Evolutionary conservation across 2,797 vertebrate genomes (phyloP).

Genomic region (Myotis myotis): DNA sequence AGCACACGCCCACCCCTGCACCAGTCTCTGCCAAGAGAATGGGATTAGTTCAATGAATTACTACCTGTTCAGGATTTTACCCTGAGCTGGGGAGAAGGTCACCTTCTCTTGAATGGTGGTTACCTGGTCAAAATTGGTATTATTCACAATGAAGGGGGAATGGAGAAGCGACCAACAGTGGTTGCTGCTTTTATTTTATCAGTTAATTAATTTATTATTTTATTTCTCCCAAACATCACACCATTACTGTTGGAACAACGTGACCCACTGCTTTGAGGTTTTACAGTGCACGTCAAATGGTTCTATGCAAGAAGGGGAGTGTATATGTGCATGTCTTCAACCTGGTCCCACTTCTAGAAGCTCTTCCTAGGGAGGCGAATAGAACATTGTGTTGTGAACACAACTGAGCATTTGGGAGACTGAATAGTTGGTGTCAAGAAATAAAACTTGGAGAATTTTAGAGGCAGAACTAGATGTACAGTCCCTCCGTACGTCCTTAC

Average conservation of each 20-base stretch:
- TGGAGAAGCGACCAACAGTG: neutral
- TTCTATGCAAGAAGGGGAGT: neutral
- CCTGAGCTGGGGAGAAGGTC: neutral
- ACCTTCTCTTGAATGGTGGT: neutral
- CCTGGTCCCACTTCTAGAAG: neutral
- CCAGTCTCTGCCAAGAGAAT: neutral
- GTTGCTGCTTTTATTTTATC: neutral
- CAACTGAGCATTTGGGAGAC: neutral
- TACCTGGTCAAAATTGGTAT: neutral
- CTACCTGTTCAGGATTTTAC: neutral
- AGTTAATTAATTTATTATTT: neutral
- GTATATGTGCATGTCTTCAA: neutral
- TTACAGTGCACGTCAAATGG: neutral
- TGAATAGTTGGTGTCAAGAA: constrained; percentile 20
- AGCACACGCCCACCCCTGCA: neutral
- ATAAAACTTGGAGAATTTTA: constrained; percentile 53
- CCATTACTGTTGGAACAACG: neutral
- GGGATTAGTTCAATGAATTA: neutral
- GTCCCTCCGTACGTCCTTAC: neutral
- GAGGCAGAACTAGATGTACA: constrained; percentile 7
- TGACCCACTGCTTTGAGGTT: neutral
- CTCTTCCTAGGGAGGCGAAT: neutral
- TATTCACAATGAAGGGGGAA: neutral
- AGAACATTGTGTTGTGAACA: constrained; percentile 44
- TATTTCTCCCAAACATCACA: neutral